These are phyloP conservation scores for Andricus curvator DNA, from an alignment of 2,888 invertebrate species.

Conservation along the genomic window DNA sequence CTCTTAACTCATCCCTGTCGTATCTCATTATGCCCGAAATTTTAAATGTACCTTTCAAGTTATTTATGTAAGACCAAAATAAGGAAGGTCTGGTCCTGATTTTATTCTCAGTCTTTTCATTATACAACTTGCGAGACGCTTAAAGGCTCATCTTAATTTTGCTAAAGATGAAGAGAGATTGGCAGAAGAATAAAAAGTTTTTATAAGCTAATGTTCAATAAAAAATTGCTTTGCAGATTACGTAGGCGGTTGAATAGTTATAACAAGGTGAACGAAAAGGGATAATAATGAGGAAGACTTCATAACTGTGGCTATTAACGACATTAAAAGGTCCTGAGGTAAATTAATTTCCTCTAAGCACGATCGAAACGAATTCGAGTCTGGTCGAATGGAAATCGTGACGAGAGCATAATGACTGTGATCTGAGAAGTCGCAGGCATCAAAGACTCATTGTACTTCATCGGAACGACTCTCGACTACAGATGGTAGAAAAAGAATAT, in stretches of 20 bases:
- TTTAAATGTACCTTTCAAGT: too few relatives aligned
- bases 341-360: slow-evolving; percentile 35
- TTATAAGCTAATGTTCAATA: not conserved
- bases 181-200: not conserved
- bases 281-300: slow-evolving; percentile 37
- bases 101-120: too few relatives aligned
- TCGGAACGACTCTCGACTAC: slow-evolving; percentile 50
- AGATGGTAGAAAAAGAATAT: slow-evolving; percentile 55
- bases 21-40: too few relatives aligned
- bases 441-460: slow-evolving; percentile 35
- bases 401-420: slow-evolving; percentile 36
- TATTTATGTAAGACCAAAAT: too few relatives aligned
- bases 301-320: slow-evolving; percentile 32
- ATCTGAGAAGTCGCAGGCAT: slow-evolving; percentile 31
- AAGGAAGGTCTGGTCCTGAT: too few relatives aligned
- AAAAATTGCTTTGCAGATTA: not conserved
- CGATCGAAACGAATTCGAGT: slow-evolving; percentile 39
- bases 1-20: too few relatives aligned
- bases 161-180: not conserved
- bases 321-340: slow-evolving; percentile 39
- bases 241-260: not conserved
- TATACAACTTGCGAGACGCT: too few relatives aligned
- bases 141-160: too few relatives aligned
- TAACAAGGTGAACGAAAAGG: slow-evolving; percentile 1
- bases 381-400: slow-evolving; percentile 35